Conservation (phyloP, 37 sponge, comb jelly and placozoan species). For the Aphrocallistes beatrix region DNA sequence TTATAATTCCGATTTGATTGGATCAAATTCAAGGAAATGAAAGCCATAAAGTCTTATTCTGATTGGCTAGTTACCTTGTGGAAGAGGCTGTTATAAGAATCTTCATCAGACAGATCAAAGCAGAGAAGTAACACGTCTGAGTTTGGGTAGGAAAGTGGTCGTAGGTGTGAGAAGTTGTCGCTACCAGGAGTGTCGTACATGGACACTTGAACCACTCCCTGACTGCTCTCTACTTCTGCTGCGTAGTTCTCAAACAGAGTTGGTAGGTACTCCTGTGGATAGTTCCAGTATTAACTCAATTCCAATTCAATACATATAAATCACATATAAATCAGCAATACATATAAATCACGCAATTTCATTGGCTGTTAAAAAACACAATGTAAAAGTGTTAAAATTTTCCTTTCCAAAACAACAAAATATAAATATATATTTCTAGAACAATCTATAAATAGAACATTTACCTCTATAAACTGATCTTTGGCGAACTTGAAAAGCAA, state of each 20-base stretch:
- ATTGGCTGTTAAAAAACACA: no score
- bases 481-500: not conserved
- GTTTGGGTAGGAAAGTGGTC: not conserved
- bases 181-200: constrained; percentile 5
- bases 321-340: no score
- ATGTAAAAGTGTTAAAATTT: no score
- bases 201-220: not conserved
- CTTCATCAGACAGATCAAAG: not conserved
- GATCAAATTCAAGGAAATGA: no score
- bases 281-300: not conserved
- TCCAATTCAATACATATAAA: not conserved
- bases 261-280: not conserved
- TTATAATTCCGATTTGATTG: not conserved
- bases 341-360: no score
- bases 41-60: no score
- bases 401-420: no score
- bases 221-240: not conserved
- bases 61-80: not conserved
- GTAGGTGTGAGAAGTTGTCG: not conserved
- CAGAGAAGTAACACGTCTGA: not conserved
- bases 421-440: no score
- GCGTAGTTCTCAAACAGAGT: constrained; percentile 19
- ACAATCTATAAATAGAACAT: no score
- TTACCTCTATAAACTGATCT: not conserved
- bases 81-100: not conserved